Evolutionary conservation across 2,797 vertebrate genomes (phyloP).

Genomic region (Poeciliopsis paucimaculata): DNA sequence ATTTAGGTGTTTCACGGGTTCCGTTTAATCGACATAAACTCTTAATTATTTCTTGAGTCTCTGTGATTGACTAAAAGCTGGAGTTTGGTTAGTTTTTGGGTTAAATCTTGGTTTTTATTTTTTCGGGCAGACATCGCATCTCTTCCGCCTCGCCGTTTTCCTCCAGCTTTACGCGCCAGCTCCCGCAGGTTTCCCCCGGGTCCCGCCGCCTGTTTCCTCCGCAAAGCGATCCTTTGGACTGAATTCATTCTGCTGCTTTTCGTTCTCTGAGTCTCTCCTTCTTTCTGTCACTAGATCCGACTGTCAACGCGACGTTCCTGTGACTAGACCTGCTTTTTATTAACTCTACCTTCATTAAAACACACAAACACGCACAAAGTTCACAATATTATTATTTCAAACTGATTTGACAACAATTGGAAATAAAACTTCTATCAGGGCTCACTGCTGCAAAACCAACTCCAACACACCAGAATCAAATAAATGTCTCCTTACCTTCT

Average conservation of each 20-base stretch:
- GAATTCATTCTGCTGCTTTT: background rate
- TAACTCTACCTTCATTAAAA: slow-evolving; percentile 5
- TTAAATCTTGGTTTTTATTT: slow-evolving; percentile 37
- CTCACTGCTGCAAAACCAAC: too few species aligned
- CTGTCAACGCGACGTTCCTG: slow-evolving; percentile 29
- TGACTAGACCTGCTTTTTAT: slow-evolving; percentile 21
- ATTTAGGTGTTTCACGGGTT: background rate
- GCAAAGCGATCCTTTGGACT: slow-evolving; percentile 26
- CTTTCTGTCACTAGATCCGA: slow-evolving; percentile 29
- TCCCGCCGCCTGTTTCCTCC: slow-evolving; percentile 48
- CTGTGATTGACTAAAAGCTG: background rate
- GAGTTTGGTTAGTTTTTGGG: too few species aligned
- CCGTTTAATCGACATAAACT: background rate
- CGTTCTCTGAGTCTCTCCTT: background rate
- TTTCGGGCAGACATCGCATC: background rate
- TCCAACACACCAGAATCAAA: background rate
- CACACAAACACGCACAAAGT: background rate
- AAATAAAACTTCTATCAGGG: too few species aligned
- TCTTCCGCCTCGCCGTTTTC: background rate
- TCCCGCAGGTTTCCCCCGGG: slow-evolving; percentile 35
- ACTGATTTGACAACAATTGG: background rate
- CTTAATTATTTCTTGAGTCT: background rate
- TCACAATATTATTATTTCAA: background rate
- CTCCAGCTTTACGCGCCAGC: slow-evolving; percentile 5
- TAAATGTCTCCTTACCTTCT: background rate